Evolutionary conservation across 1,140 invertebrate genomes (phyloP).

Genomic region (Diachasmimorpha longicaudata): DNA sequence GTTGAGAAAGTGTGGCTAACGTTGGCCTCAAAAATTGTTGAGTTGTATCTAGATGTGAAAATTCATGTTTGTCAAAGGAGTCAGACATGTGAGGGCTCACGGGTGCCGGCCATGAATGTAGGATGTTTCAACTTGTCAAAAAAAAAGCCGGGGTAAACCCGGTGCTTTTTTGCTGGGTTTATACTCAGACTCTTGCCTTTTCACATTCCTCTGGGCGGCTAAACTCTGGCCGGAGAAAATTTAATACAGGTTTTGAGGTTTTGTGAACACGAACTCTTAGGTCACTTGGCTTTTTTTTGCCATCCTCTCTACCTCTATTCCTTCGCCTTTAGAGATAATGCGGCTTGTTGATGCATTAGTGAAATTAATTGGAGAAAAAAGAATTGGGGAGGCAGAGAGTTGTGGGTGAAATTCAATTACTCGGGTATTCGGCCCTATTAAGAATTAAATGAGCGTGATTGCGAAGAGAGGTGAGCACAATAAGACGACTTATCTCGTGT

Average conservation of each 20-base stretch:
- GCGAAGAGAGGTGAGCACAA: background rate
- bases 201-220: background rate
- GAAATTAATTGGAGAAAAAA: background rate
- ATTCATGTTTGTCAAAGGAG: conserved; percentile 1
- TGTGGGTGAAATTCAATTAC: background rate
- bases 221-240: background rate
- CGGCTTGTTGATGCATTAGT: background rate
- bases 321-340: background rate
- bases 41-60: background rate
- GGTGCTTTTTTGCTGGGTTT: background rate
- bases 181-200: background rate
- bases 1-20: background rate
- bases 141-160: background rate
- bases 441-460: background rate
- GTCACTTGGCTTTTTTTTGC: background rate
- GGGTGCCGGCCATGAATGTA: background rate
- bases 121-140: background rate
- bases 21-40: background rate
- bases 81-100: background rate
- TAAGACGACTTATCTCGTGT: background rate
- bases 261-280: background rate
- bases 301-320: background rate
- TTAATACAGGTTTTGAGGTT: background rate
- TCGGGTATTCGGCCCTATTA: background rate
- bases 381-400: background rate